A percentile compares a stretch with the other conserved stretches of the same genome.
Evolutionary conservation across 2,888 invertebrate genomes (phyloP).

Genomic region (Rhodophaea formosa): DNA sequence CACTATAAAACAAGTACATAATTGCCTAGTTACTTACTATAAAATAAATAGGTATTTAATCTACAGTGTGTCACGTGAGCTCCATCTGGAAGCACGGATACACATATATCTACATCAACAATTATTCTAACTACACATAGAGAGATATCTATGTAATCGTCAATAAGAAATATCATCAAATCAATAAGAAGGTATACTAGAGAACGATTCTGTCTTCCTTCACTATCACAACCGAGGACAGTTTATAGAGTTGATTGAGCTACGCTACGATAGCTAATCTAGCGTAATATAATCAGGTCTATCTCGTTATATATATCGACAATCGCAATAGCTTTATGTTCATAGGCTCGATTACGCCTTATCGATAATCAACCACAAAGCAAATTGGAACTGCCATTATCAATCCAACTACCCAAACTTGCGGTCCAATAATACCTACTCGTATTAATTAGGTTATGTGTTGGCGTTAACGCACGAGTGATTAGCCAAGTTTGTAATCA

Average conservation of each 20-base stretch:
- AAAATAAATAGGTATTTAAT: too few relatives aligned
- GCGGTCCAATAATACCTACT: neutral
- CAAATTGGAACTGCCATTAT: neutral
- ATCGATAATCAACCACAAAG: neutral
- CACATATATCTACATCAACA: too few relatives aligned
- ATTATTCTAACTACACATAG: too few relatives aligned
- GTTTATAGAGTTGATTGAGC: slow-evolving; percentile 7
- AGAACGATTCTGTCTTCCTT: neutral
- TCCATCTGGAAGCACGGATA: too few relatives aligned
- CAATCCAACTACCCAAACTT: neutral
- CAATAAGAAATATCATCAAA: too few relatives aligned
- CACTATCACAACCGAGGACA: slow-evolving; percentile 15
- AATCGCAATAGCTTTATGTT: slow-evolving; percentile 7
- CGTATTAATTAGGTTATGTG: neutral
- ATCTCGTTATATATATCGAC: slow-evolving; percentile 21
- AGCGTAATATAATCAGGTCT: neutral
- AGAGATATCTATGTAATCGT: too few relatives aligned
- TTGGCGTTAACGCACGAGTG: neutral
- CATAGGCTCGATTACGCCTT: neutral
- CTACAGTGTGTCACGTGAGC: too few relatives aligned
- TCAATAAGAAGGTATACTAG: too few relatives aligned
- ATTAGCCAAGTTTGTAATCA: neutral
- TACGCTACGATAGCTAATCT: neutral
- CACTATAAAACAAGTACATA: too few relatives aligned
- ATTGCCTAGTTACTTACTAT: too few relatives aligned